Conservation (phyloP, 2,113 vertebrate species). For the Festucalex cinctus region DNA sequence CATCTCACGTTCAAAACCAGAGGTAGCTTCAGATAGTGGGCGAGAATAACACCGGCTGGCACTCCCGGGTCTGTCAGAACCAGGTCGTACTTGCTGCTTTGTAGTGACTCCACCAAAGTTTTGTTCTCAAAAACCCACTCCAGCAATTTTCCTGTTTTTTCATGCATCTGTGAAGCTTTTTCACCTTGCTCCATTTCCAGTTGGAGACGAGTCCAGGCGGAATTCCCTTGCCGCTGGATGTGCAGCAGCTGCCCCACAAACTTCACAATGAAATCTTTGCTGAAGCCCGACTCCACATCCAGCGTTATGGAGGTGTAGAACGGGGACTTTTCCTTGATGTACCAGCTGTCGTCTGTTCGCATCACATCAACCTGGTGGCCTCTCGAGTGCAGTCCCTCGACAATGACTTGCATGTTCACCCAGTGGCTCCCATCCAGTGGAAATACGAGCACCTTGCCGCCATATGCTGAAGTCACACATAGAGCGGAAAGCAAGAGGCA, state of each 20-base stretch:
- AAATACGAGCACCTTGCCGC: conserved; percentile 57
- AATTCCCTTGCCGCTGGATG: conserved; percentile 37
- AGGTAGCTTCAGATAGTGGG: conserved; percentile 54
- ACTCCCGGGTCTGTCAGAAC: conserved; percentile 52
- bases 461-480: conserved; percentile 9
- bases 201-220: conserved; percentile 30
- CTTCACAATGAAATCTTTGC: conserved; percentile 22
- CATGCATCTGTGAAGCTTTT: neutral
- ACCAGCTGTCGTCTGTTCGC: conserved; percentile 43
- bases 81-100: conserved; percentile 54
- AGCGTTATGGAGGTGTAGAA: conserved; percentile 48
- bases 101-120: conserved; percentile 33
- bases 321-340: conserved; percentile 54
- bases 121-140: conserved; percentile 41
- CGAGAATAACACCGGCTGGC: conserved; percentile 46
- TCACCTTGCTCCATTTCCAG: conserved; percentile 34
- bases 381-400: conserved; percentile 51
- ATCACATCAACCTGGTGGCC: conserved; percentile 52
- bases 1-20: conserved; percentile 67
- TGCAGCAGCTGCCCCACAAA: conserved; percentile 29
- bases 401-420: conserved; percentile 64
- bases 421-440: conserved; percentile 61
- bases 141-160: conserved; percentile 12
- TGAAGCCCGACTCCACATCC: conserved; percentile 25
- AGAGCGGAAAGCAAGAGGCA: conserved; percentile 23